Evolutionary conservation across 2,797 vertebrate genomes (phyloP), one percentile per base, ranked within the genome.

Genomic region (Tokudaia muenninki): DNA sequence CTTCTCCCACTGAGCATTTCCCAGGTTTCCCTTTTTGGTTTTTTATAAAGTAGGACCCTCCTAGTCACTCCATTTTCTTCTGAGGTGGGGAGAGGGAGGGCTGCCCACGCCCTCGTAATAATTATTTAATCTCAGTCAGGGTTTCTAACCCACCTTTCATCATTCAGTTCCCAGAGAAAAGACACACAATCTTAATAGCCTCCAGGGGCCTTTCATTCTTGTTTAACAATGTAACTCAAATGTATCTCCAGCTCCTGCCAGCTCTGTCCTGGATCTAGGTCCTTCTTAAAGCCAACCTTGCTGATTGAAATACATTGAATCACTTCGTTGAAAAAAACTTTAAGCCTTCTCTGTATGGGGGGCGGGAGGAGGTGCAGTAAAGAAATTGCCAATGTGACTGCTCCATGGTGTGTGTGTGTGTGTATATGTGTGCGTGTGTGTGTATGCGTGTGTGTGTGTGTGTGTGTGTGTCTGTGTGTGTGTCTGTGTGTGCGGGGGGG

Each of bases 11-110:
- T 21, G 17, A 80, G 50, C 50, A 4, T n/a, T 47, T 79, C 50
- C 50, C 31, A 52, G 78, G 10, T 50, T n/a, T 24, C 12, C 12
- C 10, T 74, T 21, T 21, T 19, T 74, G 22, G n/a, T 37, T n/a
- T 29, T 34, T 80, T 57, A 80, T 90, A 90, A 91, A 94, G 31
- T 37, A 84, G 65, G 26, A 37, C 70, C 92, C 26, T 90, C 59
- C n/a, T 79, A 31, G 44, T 83, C 82, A 44, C 17, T 92, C 14
- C 78, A 34, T 63, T 65, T 37, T 5, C 29, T 47, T 37, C 26
- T 52, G 19, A 67, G 65, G 29, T 80, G 13, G 13, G 44, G 14
- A 13, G 63, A 79, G 65, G 47, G 19, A 8, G 19, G 1, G 21
- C 14, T 31, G 12, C 14, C 44, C 57, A 65, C 63, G 61, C 9